Conservation (phyloP, 2,888 invertebrate genomes). For the Timandra comae region DNA sequence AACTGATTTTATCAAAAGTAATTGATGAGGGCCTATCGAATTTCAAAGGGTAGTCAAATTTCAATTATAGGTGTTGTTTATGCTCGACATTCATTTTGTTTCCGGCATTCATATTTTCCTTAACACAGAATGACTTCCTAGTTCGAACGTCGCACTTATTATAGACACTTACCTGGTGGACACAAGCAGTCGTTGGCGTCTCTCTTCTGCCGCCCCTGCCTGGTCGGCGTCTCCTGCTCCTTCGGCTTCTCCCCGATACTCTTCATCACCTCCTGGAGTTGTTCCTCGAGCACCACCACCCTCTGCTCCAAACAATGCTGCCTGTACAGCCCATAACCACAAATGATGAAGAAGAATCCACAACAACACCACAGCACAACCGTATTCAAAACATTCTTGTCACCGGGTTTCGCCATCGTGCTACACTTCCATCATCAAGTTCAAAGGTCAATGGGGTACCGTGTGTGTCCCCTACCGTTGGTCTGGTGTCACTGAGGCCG, state of each 20-base stretch:
- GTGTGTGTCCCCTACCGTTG: slow-evolving; percentile 25
- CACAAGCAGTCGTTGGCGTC: slow-evolving; percentile 63
- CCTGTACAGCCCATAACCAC: slow-evolving; percentile 56
- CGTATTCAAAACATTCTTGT: slow-evolving; percentile 48
- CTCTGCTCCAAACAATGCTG: slow-evolving; percentile 61
- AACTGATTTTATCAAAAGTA: slow-evolving; percentile 17
- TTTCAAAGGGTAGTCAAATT: slow-evolving; percentile 21
- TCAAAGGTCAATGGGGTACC: slow-evolving; percentile 25
- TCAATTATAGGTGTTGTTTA: slow-evolving; percentile 2
- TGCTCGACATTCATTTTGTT: too few relatives aligned
- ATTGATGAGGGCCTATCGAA: slow-evolving; percentile 18
- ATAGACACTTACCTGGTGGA: slow-evolving; percentile 55
- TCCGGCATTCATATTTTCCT: too few relatives aligned
- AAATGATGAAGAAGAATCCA: slow-evolving; percentile 51
- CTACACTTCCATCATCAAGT: slow-evolving; percentile 33
- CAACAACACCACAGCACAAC: slow-evolving; percentile 65
- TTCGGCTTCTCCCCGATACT: slow-evolving; percentile 17
- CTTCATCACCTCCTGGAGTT: slow-evolving; percentile 33
- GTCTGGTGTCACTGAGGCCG: slow-evolving; percentile 32
- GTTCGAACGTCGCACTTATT: not conserved
- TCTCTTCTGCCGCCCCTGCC: slow-evolving; percentile 45
- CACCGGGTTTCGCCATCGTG: slow-evolving; percentile 47
- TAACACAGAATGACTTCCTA: not conserved
- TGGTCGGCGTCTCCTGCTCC: slow-evolving; percentile 28
- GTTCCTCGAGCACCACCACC: slow-evolving; percentile 50